Evolutionary conservation across 1,140 invertebrate species (phyloP), one percentile per base, ranked within the genome.

Genomic region (Laupala kohalensis): DNA sequence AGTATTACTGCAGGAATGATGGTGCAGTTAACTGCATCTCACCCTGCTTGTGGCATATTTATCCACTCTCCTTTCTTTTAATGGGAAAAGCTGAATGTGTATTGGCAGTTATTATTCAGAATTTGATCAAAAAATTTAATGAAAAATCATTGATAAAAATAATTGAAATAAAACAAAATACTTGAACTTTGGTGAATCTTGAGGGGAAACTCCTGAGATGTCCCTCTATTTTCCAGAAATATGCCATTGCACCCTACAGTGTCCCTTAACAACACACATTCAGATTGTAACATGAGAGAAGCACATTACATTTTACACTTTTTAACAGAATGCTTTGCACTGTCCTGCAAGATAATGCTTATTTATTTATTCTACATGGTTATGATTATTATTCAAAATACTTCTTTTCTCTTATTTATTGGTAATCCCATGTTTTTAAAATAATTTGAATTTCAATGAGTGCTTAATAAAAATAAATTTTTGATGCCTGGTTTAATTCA

Each of bases 311-410:
- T 53, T 53, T 53, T 53, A 68, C 67, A 68, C 67, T 29, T 15
- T 27, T 68, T 37, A 53, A 64, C 71, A 72, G 71, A 72, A 72
- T 72, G 71, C 71, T 72, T 72, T 72, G 71, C 71, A 72, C 71
- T 68, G 29, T 67, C 65, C 71, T 68, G 71, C 71, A 72, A 72
- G 24, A 70, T 19, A 53, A 53, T 70, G 69, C 67, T 72, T 72
- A 24, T 62, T 72, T 71, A 67, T 28, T 28, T 27, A 37, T 66
- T 53, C 71, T 30, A 67, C 29, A 69, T 70, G 37, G 63, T 53
- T 67, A 29, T 68, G 65, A 65, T 72, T 64, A 69, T 37, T 28
- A 72, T 67, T 29, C 67, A 29, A 29, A 68, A 68, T n/a, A 29
- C 28, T 53, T 53, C 37, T 53, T 70, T 25, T 24, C 25, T 64